Evolutionary conservation across 2,888 invertebrate species (phyloP), one percentile per base, ranked within the genome.

Genomic region (Idaea biselata): DNA sequence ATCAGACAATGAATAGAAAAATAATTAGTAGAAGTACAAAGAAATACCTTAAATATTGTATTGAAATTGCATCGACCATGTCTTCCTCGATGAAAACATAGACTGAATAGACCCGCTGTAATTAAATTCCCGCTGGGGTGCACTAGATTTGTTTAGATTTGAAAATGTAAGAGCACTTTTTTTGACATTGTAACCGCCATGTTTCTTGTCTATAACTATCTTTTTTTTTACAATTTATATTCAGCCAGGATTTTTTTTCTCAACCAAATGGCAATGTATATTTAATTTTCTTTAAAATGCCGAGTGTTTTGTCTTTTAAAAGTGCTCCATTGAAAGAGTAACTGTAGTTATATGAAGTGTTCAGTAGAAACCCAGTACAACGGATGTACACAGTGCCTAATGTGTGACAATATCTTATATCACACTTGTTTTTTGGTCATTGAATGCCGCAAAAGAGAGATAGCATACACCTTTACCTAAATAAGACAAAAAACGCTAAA

Each of bases 361-460:
- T 89, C 89, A 88, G 88, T 89, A 89, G 87, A 68, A 68, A 80
- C 73, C 82, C 82, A 85, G 87, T 88, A 88, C 86, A 85, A 84
- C 76, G 78, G 79, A 74, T 77, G 78, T 80, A 83, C 81, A 80
- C 80, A 88, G 91, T 91, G 91, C 91, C 91, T 91, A 86, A 77
- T 71, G 84, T 86, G 86, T 88, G 89, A 91, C 89, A 89, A 88
- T 90, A 88, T 84, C 79, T 73, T 77, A 71, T 77, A 82, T 78
- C 81, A 83, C 84, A 84, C 81, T 77, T 82, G 73, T 71, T 77
- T 82, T 58, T 64, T 61, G 67, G 65, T 64, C 65, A 68, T 68
- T 68, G 67, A 66, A 60, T 68, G 66, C 69, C 63, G 69, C 71
- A 68, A 67, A 67, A 61, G 60, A 54, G 55, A 60, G 54, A 62